Conservation (phyloP, 2,113 vertebrate genomes). For the Rhombomys opimus region DNA sequence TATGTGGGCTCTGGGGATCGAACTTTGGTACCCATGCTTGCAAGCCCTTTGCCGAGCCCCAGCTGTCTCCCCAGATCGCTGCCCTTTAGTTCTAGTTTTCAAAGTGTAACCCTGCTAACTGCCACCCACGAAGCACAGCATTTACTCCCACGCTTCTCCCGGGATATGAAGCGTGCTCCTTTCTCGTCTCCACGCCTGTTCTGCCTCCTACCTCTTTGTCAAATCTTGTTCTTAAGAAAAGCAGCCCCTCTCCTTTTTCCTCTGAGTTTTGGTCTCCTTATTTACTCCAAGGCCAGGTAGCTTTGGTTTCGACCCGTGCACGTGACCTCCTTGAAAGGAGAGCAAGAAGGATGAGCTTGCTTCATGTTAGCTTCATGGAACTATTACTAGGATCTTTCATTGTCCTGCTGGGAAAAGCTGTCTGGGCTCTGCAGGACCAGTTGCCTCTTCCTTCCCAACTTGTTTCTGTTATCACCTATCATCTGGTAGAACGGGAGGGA, state of each 20-base stretch:
- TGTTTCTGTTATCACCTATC: neutral
- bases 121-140: neutral
- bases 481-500: neutral
- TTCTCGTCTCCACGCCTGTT: neutral
- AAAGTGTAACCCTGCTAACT: slow-evolving; percentile 10
- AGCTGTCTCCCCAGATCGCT: neutral
- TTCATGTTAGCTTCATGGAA: neutral
- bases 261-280: neutral
- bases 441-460: slow-evolving; percentile 50
- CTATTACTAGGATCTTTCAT: slow-evolving; percentile 34
- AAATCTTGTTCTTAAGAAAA: neutral
- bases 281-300: neutral
- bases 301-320: neutral
- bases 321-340: neutral
- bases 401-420: slow-evolving; percentile 50
- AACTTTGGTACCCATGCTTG: neutral
- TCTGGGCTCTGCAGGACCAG: neutral
- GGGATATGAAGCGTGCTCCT: neutral
- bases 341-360: neutral
- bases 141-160: neutral
- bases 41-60: neutral
- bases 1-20: neutral
- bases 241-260: neutral
- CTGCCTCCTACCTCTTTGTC: slow-evolving; percentile 1
- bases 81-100: slow-evolving; percentile 15